These are phyloP conservation scores for Resseliella maxima DNA, from an alignment of 2,888 invertebrate species.

Conservation along the genomic window DNA sequence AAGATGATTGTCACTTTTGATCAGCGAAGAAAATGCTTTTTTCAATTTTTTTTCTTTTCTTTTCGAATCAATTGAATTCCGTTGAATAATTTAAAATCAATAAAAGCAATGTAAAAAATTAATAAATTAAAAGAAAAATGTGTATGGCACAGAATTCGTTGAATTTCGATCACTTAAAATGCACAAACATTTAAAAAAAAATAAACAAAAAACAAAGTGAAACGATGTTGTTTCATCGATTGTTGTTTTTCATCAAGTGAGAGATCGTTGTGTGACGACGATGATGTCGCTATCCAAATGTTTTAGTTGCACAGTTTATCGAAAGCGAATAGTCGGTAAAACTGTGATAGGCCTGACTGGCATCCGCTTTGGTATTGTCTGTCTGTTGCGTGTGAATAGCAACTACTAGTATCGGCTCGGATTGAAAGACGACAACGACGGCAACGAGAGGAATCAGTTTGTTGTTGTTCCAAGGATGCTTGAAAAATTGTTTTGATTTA, in stretches of 20 bases:
- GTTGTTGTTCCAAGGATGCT: conserved; percentile 62
- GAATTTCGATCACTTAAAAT: no score
- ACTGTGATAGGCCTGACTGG: conserved; percentile 29
- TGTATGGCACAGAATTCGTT: no score
- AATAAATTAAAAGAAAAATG: no score
- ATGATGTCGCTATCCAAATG: conserved; percentile 4
- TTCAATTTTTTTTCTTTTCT: no score
- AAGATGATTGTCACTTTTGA: no score
- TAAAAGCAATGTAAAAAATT: no score
- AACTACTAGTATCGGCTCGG: neutral
- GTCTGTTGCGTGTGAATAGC: conserved; percentile 47
- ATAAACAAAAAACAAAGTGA: neutral
- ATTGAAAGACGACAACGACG: neutral
- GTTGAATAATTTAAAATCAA: no score
- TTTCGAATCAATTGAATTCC: no score
- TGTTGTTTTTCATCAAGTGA: neutral
- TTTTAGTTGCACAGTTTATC: conserved; percentile 22
- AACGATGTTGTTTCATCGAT: neutral
- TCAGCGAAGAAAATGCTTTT: no score
- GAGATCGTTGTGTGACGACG: neutral
- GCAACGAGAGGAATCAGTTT: conserved; percentile 4
- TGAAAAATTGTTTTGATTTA: conserved; percentile 64
- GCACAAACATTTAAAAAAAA: neutral
- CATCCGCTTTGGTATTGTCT: conserved; percentile 46
- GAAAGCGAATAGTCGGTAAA: conserved; percentile 3